Percentiles rank a stretch among this genome's conserved stretches.
phyloP scores from a whole-genome alignment of 2,113 vertebrate genomes.

The Tupaia tana region DNA sequence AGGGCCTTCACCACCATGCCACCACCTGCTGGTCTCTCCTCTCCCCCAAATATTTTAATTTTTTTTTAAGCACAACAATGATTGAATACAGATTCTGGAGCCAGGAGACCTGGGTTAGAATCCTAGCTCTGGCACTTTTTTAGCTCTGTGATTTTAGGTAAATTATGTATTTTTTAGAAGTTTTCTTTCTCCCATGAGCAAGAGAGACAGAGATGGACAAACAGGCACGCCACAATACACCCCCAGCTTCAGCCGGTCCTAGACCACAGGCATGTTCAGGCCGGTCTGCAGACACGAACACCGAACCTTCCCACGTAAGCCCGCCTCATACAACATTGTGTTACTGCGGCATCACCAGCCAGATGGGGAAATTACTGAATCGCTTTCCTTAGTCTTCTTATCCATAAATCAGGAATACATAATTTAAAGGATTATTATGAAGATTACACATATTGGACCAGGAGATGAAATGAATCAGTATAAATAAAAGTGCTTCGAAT shows the following conservation, averaged over 20 bases:
- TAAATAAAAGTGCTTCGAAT: constrained; percentile 10
- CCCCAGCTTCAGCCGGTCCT: no score
- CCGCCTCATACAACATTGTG: no score
- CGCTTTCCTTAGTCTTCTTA: neutral
- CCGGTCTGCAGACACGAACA: no score
- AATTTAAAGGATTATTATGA: neutral
- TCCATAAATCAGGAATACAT: constrained; percentile 11
- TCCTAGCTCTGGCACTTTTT: constrained; percentile 1
- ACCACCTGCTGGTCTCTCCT: no score
- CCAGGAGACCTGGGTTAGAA: neutral
- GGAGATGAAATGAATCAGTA: neutral
- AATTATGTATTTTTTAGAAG: neutral
- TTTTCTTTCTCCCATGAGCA: no score
- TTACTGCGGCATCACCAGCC: no score
- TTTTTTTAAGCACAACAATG: neutral
- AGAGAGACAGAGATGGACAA: no score
- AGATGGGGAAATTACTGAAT: neutral
- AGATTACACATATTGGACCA: neutral
- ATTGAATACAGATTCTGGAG: neutral
- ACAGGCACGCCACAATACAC: no score
- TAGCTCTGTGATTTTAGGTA: constrained; percentile 8
- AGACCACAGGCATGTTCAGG: no score
- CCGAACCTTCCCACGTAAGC: no score
- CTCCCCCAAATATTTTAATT: neutral
- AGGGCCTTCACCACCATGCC: no score